Evolutionary conservation across 2,888 invertebrate species (phyloP), one percentile per base, ranked within the genome.

Genomic region (Acanthosepion lycidas): DNA sequence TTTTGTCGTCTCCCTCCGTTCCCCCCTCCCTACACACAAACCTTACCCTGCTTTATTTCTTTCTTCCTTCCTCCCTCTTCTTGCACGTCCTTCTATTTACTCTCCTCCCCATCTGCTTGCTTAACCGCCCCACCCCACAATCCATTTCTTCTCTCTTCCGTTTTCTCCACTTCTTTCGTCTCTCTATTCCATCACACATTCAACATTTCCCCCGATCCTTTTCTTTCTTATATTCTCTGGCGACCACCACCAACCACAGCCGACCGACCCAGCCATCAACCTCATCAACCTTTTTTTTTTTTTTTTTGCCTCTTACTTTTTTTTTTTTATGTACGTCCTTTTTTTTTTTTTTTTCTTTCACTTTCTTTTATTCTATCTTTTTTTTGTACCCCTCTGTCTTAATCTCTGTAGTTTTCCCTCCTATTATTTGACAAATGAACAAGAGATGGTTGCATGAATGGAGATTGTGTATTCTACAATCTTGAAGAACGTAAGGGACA

Each of bases 101-200:
- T 78, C n/a, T 3, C 18, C 28, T n/a, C n/a, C 78, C n/a, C 5
- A n/a, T n/a, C 78, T n/a, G 0, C 12, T 12, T n/a, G 12, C 78
- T 15, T 78, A 42, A 33, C 9, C 78, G 15, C 78, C 78, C 8
- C 78, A 20, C n/a, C 2, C n/a, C n/a, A 78, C 33, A 78, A 78
- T 78, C 78, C 78, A 78, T 78, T 78, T 78, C 78, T 78, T 78
- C 78, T 78, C 78, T n/a, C 78, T 78, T 78, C 78, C 78, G 78
- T 78, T 78, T 78, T n/a, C n/a, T 78, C n/a, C 78, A 78, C 18
- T 78, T 78, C n/a, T 78, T 78, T 78, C 78, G 78, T 78, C 78
- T 78, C 78, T 78, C 78, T 78, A 78, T 78, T 78, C n/a, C n/a
- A 78, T 78, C 78, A 20, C 23, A 20, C 20, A 59, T 20, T 20